These are phyloP conservation scores for Xenopus borealis DNA, from an alignment of 2,113 vertebrate species.

Conservation along the genomic window DNA sequence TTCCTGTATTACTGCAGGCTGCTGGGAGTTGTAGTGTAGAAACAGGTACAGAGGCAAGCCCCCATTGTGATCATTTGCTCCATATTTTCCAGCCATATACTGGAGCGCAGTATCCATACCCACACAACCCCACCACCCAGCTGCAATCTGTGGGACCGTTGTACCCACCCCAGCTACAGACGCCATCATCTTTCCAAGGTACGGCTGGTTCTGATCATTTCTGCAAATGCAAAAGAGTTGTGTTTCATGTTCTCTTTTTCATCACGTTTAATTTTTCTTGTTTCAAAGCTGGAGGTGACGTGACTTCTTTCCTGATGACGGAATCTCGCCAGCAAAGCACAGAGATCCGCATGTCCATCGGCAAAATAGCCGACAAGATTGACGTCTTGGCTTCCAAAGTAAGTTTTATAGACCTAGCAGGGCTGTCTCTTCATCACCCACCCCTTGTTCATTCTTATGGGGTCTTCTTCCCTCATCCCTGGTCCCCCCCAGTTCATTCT, in stretches of 20 bases:
- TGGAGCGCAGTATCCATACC: conserved; percentile 64
- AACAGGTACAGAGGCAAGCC: neutral
- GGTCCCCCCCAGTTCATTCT: neutral
- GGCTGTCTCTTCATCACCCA: neutral
- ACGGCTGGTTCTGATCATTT: conserved; percentile 11
- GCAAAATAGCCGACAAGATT: conserved; percentile 91
- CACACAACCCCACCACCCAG: conserved; percentile 71
- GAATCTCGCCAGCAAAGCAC: conserved; percentile 97
- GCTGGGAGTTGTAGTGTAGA: too few species aligned
- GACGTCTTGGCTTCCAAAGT: conserved; percentile 88
- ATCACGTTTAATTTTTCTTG: neutral
- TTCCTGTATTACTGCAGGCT: neutral
- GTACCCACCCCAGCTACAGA: conserved; percentile 72
- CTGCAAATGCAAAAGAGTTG: too few species aligned
- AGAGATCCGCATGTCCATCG: conserved; percentile 84
- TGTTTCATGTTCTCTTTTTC: too few species aligned
- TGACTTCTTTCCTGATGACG: conserved; percentile 91
- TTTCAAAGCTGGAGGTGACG: conserved; percentile 72
- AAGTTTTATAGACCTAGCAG: neutral
- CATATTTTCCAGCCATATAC: conserved; percentile 67
- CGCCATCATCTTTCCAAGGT: conserved; percentile 82
- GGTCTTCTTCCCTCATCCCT: too few species aligned
- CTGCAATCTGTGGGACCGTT: conserved; percentile 78
- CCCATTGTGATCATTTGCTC: neutral
- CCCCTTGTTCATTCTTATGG: neutral